Percentiles rank a stretch among this genome's conserved stretches.
These are phyloP conservation scores for Habroteleia sp. DNA, from an alignment of 2,888 invertebrate species.

Conservation along the genomic window DNA sequence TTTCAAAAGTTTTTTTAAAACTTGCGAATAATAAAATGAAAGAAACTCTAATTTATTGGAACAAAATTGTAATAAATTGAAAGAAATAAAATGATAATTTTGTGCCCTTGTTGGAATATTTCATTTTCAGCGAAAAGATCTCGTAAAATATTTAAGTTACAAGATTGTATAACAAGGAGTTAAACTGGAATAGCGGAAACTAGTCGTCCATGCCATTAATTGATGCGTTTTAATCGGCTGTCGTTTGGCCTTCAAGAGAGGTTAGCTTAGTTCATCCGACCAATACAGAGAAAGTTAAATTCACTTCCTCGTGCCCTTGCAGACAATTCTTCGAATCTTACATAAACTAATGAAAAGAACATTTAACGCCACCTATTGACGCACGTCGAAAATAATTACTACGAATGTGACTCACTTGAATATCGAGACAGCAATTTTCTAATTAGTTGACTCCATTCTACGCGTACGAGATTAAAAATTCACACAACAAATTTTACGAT, in stretches of 20 bases:
- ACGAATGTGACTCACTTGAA: conserved; percentile 59
- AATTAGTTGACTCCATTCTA: too few species aligned
- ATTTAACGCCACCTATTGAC: conserved; percentile 16
- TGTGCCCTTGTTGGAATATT: too few species aligned
- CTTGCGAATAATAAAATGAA: too few species aligned
- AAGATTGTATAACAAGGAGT: conserved; percentile 71
- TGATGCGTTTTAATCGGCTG: conserved; percentile 73
- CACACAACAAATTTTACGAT: too few species aligned
- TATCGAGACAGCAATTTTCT: too few species aligned
- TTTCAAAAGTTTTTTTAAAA: too few species aligned
- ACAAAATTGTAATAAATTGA: too few species aligned
- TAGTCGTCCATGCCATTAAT: conserved; percentile 74
- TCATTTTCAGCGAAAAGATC: not conserved
- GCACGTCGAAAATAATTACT: too few species aligned
- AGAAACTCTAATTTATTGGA: too few species aligned
- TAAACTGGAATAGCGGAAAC: conserved; percentile 78
- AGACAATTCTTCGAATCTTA: conserved; percentile 21
- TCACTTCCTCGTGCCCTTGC: conserved; percentile 53
- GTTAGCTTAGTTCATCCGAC: conserved; percentile 48
- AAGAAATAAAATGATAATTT: too few species aligned
- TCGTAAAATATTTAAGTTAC: conserved; percentile 9
- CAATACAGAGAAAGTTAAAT: conserved; percentile 50
- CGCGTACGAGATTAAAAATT: too few species aligned
- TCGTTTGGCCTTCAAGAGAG: conserved; percentile 67
- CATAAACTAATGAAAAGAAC: conserved; percentile 6